A percentile compares a stretch with the other conserved stretches of the same genome.
These are phyloP conservation scores for Kryptolebias ocellatus DNA, from an alignment of 2,797 vertebrate genomes.

Conservation along the genomic window DNA sequence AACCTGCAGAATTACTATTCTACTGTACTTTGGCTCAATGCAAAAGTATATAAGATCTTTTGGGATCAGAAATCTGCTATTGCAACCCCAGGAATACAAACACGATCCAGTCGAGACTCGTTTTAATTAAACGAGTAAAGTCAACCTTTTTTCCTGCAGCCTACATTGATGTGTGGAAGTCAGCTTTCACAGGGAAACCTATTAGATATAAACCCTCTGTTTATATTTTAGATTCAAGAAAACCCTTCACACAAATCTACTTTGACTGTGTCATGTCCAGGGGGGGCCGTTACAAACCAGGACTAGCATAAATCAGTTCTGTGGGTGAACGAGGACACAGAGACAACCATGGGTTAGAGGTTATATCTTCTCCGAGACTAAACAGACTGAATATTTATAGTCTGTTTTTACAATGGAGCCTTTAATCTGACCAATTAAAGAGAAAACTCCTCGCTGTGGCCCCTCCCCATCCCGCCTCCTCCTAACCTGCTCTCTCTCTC, in stretches of 20 bases:
- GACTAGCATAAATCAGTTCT: constrained; percentile 10
- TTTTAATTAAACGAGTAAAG: too few relatives aligned
- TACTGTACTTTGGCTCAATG: too few relatives aligned
- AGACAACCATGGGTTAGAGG: constrained; percentile 11
- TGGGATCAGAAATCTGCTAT: background rate
- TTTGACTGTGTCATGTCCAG: too few relatives aligned
- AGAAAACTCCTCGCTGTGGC: constrained; percentile 58
- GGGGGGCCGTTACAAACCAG: background rate
- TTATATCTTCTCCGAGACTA: constrained; percentile 28
- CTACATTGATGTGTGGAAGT: too few relatives aligned
- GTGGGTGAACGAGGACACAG: background rate
- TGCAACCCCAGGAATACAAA: background rate
- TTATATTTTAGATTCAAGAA: too few relatives aligned
- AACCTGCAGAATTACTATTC: too few relatives aligned
- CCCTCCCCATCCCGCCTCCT: constrained; percentile 24
- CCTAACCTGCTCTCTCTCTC: constrained; percentile 50
- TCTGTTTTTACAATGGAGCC: constrained; percentile 1
- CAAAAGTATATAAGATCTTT: too few relatives aligned
- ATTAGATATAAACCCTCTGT: too few relatives aligned
- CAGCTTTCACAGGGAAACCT: too few relatives aligned
- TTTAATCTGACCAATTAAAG: constrained; percentile 15
- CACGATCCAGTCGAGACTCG: too few relatives aligned
- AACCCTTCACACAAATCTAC: too few relatives aligned
- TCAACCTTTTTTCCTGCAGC: too few relatives aligned
- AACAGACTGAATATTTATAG: constrained; percentile 14